Base-by-base conservation (phyloP, 2,888 invertebrate genomes). In the Sesia apiformis region DNA sequence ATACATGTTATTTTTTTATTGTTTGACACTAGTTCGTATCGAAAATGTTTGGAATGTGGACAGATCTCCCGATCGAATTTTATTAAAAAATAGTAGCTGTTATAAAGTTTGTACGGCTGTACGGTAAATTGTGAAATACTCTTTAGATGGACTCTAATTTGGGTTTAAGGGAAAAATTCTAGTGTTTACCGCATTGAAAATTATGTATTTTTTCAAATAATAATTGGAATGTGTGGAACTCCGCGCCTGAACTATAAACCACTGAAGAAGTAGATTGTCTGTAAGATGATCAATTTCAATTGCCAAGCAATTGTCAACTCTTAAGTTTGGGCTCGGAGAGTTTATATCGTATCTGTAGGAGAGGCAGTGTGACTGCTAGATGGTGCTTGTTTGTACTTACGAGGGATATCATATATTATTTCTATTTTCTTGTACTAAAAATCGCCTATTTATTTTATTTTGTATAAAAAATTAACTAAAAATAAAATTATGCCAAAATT, bases 361-460 rank as follows among this genome's bases (percentile, higher is more conserved):
- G 39, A 63, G 74, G 85, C 86, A 86, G 86, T 86, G 7, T 75
- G 74, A 86, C 86, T 85, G 85, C 69, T 71, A 73, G 74, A 74
- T 82, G 87, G 87, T 88, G 87, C 86, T 87, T 78, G 83, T 72
- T 73, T 79, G 86, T 88, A 87, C 87, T 88, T 88, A 88, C 83
- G 81, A 81, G 70, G 84, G 84, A 82, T 82, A 80, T 80, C 66
- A 74, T 72, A 23, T 23, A 75, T 69, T 69, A 69, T 80, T 71
- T 68, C 60, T 67, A 62, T 60, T 63, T 72, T 76, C 76, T 79
- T 23, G 23, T 23, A 23, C 68, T 78, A 73, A 57, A 56, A 66
- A 64, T 67, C 72, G 76, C 75, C 74, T 84, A 80, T 81, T 83
- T 82, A 78, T 82, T 83, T 52, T 52, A 40, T 8, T 40, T 40